These are phyloP conservation scores for Enteromius radiatus DNA, from an alignment of 2,797 vertebrate genomes.

Conservation along the genomic window DNA sequence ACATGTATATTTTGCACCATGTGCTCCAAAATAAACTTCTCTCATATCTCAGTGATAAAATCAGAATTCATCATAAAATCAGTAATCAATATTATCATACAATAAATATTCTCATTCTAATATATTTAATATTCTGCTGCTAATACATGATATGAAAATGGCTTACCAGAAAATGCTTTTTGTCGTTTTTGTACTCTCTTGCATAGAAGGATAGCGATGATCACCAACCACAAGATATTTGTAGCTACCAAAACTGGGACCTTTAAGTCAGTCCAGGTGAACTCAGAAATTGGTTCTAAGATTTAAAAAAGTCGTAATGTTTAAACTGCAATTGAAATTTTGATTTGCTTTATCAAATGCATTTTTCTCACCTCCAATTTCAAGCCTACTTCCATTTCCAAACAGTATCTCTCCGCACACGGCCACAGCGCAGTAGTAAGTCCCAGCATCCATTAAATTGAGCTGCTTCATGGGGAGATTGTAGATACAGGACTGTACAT, in stretches of 20 bases:
- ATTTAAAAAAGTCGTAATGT: background rate
- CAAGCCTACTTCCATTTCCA: slow-evolving; percentile 34
- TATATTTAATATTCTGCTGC: background rate
- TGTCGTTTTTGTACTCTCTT: background rate
- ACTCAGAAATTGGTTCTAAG: slow-evolving; percentile 24
- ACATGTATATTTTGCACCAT: background rate
- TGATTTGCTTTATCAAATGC: background rate
- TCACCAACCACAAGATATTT: slow-evolving; percentile 30
- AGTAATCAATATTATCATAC: background rate
- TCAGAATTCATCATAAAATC: background rate
- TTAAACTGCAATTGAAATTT: background rate
- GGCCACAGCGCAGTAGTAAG: slow-evolving; percentile 45
- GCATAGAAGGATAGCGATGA: slow-evolving; percentile 30
- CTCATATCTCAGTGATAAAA: background rate
- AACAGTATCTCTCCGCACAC: slow-evolving; percentile 51
- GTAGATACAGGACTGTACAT: slow-evolving; percentile 35
- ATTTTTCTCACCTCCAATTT: slow-evolving; percentile 25
- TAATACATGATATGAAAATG: background rate
- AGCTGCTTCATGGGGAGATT: slow-evolving; percentile 40
- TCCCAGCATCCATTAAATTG: slow-evolving; percentile 33
- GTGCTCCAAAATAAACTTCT: background rate
- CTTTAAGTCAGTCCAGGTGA: background rate
- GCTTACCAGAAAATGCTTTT: slow-evolving; percentile 11
- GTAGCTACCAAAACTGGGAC: slow-evolving; percentile 1
- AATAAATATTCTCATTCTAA: background rate